Evolutionary conservation across 2,113 vertebrate species (phyloP).

Genomic region (Ailuropoda melanoleuca): DNA sequence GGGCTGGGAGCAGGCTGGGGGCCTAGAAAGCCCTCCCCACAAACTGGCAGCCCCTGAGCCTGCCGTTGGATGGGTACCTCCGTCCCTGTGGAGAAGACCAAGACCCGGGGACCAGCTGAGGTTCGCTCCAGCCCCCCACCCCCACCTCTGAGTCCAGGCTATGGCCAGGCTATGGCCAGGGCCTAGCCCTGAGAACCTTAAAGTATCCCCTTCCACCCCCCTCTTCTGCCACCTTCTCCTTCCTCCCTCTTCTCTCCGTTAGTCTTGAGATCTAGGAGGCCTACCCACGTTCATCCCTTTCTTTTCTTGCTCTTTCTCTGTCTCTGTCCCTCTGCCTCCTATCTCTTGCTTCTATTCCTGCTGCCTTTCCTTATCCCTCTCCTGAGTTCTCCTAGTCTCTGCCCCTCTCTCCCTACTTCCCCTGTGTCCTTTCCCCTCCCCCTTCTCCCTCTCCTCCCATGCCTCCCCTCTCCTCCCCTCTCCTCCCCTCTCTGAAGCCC

Average conservation of each 20-base stretch:
- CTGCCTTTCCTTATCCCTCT: not conserved
- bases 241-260: not conserved
- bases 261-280: not conserved
- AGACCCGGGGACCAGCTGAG: not conserved
- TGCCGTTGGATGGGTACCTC: not conserved
- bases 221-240: not conserved
- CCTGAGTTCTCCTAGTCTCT: not conserved
- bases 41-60: not conserved
- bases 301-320: not conserved
- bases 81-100: not conserved
- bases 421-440: not conserved
- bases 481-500: not conserved
- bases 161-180: not conserved
- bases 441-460: accelerated
- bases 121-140: too few species aligned
- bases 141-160: too few species aligned
- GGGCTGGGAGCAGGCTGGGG: not conserved
- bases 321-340: not conserved
- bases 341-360: not conserved
- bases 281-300: not conserved
- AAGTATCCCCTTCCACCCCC: not conserved
- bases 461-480: accelerated
- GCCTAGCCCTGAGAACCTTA: not conserved
- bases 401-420: not conserved
- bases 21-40: not conserved